A percentile compares a stretch with the other conserved stretches of the same genome.
These are phyloP conservation scores for Ichneumoninae sp. DNA, from an alignment of 2,888 invertebrate genomes.

Conservation along the genomic window DNA sequence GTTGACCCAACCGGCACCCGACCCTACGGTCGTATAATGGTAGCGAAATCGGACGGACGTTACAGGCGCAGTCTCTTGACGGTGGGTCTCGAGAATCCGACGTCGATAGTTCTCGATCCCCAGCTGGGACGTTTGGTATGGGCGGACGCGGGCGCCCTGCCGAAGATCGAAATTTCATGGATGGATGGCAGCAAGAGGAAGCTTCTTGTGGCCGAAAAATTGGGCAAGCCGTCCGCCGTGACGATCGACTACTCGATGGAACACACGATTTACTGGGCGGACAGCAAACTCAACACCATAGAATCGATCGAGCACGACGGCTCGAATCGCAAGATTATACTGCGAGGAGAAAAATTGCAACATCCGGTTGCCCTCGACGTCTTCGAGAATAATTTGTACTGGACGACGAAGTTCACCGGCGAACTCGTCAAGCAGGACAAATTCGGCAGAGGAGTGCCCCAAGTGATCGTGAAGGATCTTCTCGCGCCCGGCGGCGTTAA, in stretches of 20 bases:
- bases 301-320: slow-evolving; percentile 95
- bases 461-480: slow-evolving; percentile 92
- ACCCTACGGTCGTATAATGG: slow-evolving; percentile 93
- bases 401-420: slow-evolving; percentile 96
- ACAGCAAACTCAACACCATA: slow-evolving; percentile 95
- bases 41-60: slow-evolving; percentile 94
- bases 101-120: slow-evolving; percentile 95
- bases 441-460: slow-evolving; percentile 97
- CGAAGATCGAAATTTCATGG: slow-evolving; percentile 98
- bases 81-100: slow-evolving; percentile 93
- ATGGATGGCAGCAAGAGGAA: slow-evolving; percentile 97
- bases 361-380: slow-evolving; percentile 96
- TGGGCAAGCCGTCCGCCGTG: slow-evolving; percentile 95
- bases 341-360: slow-evolving; percentile 90
- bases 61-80: slow-evolving; percentile 93
- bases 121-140: slow-evolving; percentile 95
- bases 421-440: slow-evolving; percentile 96
- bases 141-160: slow-evolving; percentile 95
- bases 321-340: slow-evolving; percentile 89
- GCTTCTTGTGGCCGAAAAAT: slow-evolving; percentile 91
- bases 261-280: slow-evolving; percentile 97
- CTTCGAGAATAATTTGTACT: slow-evolving; percentile 96
- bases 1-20: slow-evolving; percentile 89
- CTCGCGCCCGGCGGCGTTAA: slow-evolving; percentile 94
- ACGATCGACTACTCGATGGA: slow-evolving; percentile 96